These are phyloP conservation scores for Drosophila sucinea DNA, from an alignment of 1,140 invertebrate genomes.

Conservation along the genomic window DNA sequence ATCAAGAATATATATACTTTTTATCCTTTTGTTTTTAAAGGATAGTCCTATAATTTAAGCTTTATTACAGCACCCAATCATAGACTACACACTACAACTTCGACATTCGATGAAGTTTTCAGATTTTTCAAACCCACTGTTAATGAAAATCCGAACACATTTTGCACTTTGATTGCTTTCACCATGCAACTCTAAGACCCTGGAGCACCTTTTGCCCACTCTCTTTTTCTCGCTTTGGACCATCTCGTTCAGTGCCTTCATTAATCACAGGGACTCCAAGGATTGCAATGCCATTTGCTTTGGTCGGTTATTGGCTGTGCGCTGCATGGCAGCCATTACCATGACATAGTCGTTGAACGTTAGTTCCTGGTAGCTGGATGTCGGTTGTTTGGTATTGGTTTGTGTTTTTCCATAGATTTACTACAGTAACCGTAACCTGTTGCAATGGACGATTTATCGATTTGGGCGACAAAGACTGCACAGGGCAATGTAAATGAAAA, in stretches of 20 bases:
- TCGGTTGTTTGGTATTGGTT: constrained; percentile 30
- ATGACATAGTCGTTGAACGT: constrained; percentile 56
- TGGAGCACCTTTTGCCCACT: constrained; percentile 6
- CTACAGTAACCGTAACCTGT: constrained; percentile 53
- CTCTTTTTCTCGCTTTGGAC: constrained; percentile 4
- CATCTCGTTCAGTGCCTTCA: constrained; percentile 23
- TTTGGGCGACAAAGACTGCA: constrained; percentile 15
- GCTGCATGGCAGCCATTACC: constrained; percentile 53
- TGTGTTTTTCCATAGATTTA: constrained; percentile 13
- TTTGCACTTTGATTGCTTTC: constrained; percentile 46
- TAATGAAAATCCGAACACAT: constrained; percentile 24
- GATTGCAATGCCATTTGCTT: constrained; percentile 50
- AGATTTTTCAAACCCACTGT: constrained; percentile 7
- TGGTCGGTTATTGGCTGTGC: constrained; percentile 19
- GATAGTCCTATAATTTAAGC: too few relatives aligned
- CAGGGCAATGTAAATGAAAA: constrained; percentile 54
- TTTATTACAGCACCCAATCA: too few relatives aligned
- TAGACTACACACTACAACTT: too few relatives aligned
- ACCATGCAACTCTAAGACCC: constrained; percentile 9
- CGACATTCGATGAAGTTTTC: neutral
- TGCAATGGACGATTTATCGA: constrained; percentile 70
- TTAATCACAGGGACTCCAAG: constrained; percentile 62
- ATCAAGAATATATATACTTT: too few relatives aligned
- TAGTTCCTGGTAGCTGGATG: constrained; percentile 56
- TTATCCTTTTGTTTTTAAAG: too few relatives aligned